Evolutionary conservation across 37 sponge, comb jelly and placozoan species (phyloP).

Genomic region (Oscarella lobularis): DNA sequence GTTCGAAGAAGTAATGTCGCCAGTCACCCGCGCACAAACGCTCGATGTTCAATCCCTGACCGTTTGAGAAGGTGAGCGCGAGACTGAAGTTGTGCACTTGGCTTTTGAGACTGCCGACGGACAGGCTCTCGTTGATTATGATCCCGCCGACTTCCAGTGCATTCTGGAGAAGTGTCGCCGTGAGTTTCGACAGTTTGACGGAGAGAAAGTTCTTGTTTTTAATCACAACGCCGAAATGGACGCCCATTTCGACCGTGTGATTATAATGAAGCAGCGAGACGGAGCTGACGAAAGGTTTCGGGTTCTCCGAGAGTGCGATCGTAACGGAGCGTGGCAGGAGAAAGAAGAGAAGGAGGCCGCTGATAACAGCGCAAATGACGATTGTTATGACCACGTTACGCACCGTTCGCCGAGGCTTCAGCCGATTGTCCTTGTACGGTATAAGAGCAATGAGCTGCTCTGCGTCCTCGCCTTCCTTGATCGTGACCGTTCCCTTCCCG

Average conservation of each 20-base stretch:
- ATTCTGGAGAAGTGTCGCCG: not conserved
- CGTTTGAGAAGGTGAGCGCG: not conserved
- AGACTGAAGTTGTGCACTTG: not conserved
- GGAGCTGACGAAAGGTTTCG: not conserved
- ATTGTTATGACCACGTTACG: not conserved
- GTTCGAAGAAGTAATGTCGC: too few relatives aligned
- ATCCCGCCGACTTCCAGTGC: not conserved
- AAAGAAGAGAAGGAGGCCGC: not conserved
- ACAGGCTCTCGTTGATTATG: not conserved
- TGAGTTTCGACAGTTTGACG: not conserved
- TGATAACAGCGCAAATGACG: not conserved
- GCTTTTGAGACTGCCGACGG: not conserved
- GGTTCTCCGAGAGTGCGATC: not conserved
- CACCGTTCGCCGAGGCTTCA: conserved; percentile 26
- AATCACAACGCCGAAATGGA: not conserved
- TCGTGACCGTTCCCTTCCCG: not conserved
- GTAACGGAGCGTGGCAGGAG: not conserved
- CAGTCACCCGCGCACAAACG: not conserved
- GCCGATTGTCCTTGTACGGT: conserved; percentile 60
- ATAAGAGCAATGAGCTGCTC: conserved; percentile 68
- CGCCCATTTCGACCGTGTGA: not conserved
- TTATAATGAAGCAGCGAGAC: too few relatives aligned
- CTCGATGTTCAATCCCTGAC: not conserved
- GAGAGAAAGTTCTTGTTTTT: not conserved
- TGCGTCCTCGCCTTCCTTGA: not conserved